Conservation (phyloP, 2,113 vertebrate genomes). For the Marcusenius ussheri region DNA sequence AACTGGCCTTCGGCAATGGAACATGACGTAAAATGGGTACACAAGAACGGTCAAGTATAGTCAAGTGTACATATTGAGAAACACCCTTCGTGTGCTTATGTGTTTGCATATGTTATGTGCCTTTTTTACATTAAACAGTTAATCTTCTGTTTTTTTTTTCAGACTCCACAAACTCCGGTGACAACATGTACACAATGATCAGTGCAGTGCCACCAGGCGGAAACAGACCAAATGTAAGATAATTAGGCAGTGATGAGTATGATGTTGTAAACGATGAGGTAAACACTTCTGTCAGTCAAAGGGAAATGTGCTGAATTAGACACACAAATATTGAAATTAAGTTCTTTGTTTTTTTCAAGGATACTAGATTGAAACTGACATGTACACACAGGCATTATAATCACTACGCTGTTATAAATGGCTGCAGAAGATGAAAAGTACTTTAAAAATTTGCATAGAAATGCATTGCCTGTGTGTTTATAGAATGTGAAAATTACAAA, state of each 20-base stretch:
- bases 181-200: slow-evolving; percentile 99
- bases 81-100: neutral
- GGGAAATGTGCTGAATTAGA: neutral
- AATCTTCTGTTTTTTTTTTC: slow-evolving; percentile 44
- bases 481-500: neutral
- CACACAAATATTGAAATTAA: neutral
- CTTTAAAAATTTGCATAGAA: neutral
- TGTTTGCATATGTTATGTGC: neutral
- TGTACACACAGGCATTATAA: neutral
- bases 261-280: neutral
- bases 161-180: slow-evolving; percentile 98
- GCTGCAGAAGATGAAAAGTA: neutral
- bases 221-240: slow-evolving; percentile 88
- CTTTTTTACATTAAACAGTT: neutral
- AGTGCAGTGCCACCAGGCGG: slow-evolving; percentile 88
- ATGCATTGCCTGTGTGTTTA: neutral
- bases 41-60: neutral
- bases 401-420: neutral
- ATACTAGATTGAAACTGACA: neutral
- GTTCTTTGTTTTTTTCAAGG: neutral
- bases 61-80: neutral
- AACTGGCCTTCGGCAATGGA: neutral
- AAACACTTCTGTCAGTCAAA: neutral
- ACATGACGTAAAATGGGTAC: neutral
- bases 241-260: neutral